Evolutionary conservation across 2,113 vertebrate genomes (phyloP).

Genomic region (Chamaea fasciata): DNA sequence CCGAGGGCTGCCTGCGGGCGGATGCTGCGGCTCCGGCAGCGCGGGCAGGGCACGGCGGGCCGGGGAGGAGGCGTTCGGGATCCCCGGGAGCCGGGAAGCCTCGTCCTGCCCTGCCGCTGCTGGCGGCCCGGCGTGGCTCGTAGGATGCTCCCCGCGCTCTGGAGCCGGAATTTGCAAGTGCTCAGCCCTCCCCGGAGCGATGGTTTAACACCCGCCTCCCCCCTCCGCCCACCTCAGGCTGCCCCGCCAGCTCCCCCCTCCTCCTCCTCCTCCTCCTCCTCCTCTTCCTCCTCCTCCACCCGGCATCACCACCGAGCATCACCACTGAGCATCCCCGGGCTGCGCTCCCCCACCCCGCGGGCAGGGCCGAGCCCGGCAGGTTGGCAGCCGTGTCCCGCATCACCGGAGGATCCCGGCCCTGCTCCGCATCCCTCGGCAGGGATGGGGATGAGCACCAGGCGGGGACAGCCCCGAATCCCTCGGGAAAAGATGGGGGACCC

Average conservation of each 20-base stretch:
- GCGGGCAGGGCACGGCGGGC: not conserved
- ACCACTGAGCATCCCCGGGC: conserved; percentile 37
- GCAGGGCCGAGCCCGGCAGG: not conserved
- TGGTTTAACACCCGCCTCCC: conserved; percentile 72
- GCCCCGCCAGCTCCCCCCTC: conserved; percentile 55
- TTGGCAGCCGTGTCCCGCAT: not conserved
- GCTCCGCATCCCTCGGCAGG: not conserved
- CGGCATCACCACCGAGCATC: not conserved
- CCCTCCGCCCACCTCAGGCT: conserved; percentile 42
- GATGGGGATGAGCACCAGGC: not conserved
- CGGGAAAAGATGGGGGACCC: no score
- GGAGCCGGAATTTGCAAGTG: conserved; percentile 72
- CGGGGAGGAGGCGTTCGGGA: not conserved
- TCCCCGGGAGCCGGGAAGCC: not conserved
- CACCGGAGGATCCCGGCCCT: not conserved
- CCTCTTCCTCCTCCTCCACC: conserved; percentile 33
- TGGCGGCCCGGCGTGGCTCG: not conserved
- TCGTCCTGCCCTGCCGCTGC: not conserved
- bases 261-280: conserved; percentile 67
- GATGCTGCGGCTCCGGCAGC: not conserved
- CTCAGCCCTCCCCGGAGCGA: conserved; percentile 67
- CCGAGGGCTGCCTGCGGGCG: not conserved
- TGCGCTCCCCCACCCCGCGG: not conserved
- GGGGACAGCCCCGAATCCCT: not conserved
- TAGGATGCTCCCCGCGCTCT: conserved; percentile 51